A percentile compares a stretch with the other conserved stretches of the same genome.
These are phyloP conservation scores for Oreochromis spilurus DNA, from an alignment of 2,113 vertebrate genomes.

Conservation along the genomic window DNA sequence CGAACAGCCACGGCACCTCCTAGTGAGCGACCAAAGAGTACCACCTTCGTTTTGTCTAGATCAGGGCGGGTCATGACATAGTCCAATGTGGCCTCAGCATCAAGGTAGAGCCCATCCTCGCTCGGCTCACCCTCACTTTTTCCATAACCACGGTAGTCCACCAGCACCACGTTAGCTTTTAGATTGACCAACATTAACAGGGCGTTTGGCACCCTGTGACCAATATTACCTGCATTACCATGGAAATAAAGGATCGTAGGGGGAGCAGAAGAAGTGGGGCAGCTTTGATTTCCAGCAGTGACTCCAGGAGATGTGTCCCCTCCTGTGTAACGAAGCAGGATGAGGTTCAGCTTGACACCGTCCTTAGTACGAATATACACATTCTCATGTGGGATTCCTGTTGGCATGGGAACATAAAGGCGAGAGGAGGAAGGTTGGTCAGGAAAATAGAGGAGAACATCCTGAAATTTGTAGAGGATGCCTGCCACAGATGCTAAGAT, in stretches of 20 bases:
- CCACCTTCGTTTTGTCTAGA: conserved; percentile 96
- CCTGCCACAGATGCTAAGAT: conserved; percentile 90
- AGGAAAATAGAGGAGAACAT: conserved; percentile 95
- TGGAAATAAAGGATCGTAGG: conserved; percentile 98
- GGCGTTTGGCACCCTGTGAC: conserved; percentile 93
- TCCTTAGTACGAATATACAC: conserved; percentile 96
- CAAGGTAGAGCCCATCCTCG: conserved; percentile 89
- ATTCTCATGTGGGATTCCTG: conserved; percentile 93
- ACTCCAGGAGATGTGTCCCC: conserved; percentile 68
- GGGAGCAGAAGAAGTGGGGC: conserved; percentile 66
- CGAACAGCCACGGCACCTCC: conserved; percentile 94
- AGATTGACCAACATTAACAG: conserved; percentile 98
- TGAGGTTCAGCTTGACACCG: conserved; percentile 91
- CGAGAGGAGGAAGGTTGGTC: conserved; percentile 97
- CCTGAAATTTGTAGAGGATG: conserved; percentile 97
- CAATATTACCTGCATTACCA: conserved; percentile 95
- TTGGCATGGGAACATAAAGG: conserved; percentile 95
- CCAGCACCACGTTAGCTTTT: conserved; percentile 90
- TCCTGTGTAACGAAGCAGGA: conserved; percentile 91
- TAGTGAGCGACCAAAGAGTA: conserved; percentile 96
- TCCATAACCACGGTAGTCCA: conserved; percentile 96
- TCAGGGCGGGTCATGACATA: conserved; percentile 95
- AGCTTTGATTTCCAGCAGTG: conserved; percentile 69
- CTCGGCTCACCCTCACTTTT: conserved; percentile 95
- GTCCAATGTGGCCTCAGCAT: conserved; percentile 93